Conservation (phyloP, 2,113 vertebrate genomes). For the Sapayoa aenigma region DNA sequence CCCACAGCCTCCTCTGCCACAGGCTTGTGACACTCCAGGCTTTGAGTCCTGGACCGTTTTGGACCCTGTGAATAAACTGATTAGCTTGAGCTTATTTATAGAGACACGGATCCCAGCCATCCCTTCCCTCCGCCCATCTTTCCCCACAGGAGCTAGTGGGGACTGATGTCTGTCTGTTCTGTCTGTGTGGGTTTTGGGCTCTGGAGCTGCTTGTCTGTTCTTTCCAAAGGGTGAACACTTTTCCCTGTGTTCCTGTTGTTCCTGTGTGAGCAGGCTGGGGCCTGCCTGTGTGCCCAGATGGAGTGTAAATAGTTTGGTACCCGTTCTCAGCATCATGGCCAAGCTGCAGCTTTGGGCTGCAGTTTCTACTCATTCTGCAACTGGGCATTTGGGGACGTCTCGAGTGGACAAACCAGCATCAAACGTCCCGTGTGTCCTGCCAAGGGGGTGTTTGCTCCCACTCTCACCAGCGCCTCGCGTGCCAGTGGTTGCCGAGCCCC, state of each 20-base stretch:
- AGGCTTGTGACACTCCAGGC: background rate
- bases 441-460: background rate
- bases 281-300: background rate
- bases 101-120: background rate
- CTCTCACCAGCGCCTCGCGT: conserved; percentile 39
- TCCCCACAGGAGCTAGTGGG: fast-evolving
- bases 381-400: background rate
- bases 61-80: conserved; percentile 38
- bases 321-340: background rate
- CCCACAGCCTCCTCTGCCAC: background rate
- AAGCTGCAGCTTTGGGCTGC: background rate
- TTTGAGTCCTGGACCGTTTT: background rate
- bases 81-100: conserved; percentile 4
- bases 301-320: background rate
- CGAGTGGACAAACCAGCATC: background rate
- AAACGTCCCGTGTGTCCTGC: background rate
- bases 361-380: background rate
- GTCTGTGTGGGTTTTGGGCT: background rate
- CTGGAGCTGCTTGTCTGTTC: background rate
- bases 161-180: background rate
- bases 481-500: background rate
- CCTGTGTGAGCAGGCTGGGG: background rate
- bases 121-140: background rate
- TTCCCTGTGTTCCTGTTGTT: background rate
- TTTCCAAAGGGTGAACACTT: background rate